Evolutionary conservation across 2,888 invertebrate genomes (phyloP), one percentile per base, ranked within the genome.

Genomic region (Thyatira batis): DNA sequence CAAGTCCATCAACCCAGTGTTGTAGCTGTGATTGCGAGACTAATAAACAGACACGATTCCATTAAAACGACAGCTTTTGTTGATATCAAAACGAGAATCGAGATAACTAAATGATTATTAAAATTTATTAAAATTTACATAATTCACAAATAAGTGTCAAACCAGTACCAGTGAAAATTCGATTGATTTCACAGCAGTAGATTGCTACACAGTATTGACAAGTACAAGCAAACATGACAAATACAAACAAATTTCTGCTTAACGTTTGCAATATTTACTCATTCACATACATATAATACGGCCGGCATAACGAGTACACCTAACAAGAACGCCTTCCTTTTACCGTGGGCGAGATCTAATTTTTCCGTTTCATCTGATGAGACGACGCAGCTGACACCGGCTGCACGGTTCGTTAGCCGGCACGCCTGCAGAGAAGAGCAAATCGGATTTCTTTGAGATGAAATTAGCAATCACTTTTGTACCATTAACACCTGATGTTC

Each of bases 381-480:
- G 73, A 73, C 58, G 76, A 74, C 73, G 69, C 81, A 77, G 78
- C 80, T 80, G 79, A 73, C 78, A 73, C 66, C 67, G 64, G 49
- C 62, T 64, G 61, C 65, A 73, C 72, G 84, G 82, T 85, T 89
- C 87, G 85, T 88, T 88, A 88, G 71, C 54, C 71, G 53, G 53
- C 53, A 46, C 27, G 50, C 43, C 64, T 66, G 54, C 69, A 71
- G 67, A 68, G 17, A 39, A 6, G 63, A 66, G 71, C 70, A 75
- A 79, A 85, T 83, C 79, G 71, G 73, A 80, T 84, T 84, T 80
- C 84, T 85, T 86, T 82, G 79, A 80, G 77, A 80, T 78, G 63
- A 76, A 83, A 88, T 88, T 86, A 86, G 82, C 82, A 82, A 85
- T 85, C 82, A 80, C 81, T 85, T n/a, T 84, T 82, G 78, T 73